A percentile compares a stretch with the other conserved stretches of the same genome.
Evolutionary conservation across 2,113 vertebrate species (phyloP).

Genomic region (Phylloscopus whistleri): DNA sequence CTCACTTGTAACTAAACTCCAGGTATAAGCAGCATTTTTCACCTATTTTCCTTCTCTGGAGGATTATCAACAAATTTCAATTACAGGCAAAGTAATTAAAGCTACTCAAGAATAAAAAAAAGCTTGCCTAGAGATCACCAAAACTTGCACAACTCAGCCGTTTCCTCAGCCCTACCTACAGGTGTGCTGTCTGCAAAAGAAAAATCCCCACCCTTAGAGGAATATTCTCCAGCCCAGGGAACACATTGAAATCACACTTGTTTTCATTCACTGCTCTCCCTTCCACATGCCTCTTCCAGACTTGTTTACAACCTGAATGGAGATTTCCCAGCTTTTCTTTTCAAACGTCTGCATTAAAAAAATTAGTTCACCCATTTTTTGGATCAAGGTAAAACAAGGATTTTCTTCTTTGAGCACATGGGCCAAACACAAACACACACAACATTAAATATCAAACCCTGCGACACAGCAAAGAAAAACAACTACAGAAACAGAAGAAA

Average conservation of each 20-base stretch:
- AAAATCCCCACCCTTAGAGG: background rate
- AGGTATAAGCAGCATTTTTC: background rate
- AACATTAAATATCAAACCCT: background rate
- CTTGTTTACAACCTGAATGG: slow-evolving; percentile 9
- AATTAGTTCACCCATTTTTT: background rate
- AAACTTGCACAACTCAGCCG: background rate
- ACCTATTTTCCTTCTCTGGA: background rate
- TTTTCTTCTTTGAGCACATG: background rate
- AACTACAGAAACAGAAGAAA: background rate
- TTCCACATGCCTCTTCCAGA: background rate
- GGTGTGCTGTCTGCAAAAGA: background rate
- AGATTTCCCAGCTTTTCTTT: background rate
- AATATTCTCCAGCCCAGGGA: background rate
- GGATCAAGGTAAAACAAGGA: background rate
- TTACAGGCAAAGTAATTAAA: slow-evolving; percentile 9
- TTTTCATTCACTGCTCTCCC: background rate
- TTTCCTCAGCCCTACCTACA: background rate
- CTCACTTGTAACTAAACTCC: background rate
- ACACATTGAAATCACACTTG: background rate
- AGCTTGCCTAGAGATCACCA: background rate
- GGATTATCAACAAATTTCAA: background rate
- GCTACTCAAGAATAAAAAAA: background rate
- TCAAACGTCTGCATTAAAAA: fast-evolving
- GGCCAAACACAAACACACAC: background rate
- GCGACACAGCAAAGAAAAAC: background rate